These are phyloP conservation scores for Phaedon cochleariae DNA, from an alignment of 2,888 invertebrate species.

Conservation along the genomic window DNA sequence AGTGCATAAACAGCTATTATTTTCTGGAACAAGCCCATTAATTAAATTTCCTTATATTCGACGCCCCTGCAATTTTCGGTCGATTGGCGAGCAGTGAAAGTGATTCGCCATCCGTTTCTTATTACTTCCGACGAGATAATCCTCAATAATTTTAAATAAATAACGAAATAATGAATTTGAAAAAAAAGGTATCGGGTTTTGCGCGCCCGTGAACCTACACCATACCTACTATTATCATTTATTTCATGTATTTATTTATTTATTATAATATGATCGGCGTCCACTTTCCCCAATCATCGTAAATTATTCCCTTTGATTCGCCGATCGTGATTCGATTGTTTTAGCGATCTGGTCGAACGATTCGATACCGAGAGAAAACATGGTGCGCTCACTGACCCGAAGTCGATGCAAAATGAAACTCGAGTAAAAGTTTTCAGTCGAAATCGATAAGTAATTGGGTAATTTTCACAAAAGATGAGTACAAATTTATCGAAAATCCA, in stretches of 20 bases:
- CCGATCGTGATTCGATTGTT: constrained; percentile 2
- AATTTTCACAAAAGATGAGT: too few relatives aligned
- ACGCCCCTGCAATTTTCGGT: neutral
- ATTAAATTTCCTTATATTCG: too few relatives aligned
- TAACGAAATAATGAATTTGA: neutral
- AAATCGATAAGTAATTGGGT: too few relatives aligned
- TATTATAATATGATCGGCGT: constrained; percentile 2
- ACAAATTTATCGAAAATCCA: too few relatives aligned
- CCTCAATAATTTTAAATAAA: neutral
- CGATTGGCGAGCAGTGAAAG: neutral
- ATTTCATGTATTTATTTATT: too few relatives aligned
- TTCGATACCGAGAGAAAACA: neutral
- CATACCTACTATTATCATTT: too few relatives aligned
- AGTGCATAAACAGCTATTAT: too few relatives aligned
- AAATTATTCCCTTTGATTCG: constrained; percentile 11
- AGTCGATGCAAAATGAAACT: too few relatives aligned
- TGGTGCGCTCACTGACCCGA: neutral
- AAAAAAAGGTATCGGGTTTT: neutral
- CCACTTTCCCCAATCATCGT: constrained; percentile 17
- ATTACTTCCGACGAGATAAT: neutral
- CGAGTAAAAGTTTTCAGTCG: too few relatives aligned
- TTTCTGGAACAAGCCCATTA: too few relatives aligned
- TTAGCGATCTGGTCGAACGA: neutral
- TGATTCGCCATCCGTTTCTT: neutral
- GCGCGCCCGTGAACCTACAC: neutral